Conservation (phyloP, 2,888 invertebrate genomes). For the Altica lythri region DNA sequence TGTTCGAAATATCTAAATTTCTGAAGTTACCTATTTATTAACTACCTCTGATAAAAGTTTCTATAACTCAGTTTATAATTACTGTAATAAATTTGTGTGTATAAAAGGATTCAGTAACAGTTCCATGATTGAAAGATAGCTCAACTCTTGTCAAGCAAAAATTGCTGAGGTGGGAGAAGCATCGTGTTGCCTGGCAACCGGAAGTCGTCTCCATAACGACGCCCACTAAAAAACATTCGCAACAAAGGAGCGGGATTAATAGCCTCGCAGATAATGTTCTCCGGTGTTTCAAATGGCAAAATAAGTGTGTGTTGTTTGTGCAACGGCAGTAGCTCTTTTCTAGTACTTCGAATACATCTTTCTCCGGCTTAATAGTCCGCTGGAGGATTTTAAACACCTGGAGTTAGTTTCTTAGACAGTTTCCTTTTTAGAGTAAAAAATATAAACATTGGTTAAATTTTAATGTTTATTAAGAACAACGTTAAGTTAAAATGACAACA, state of each 20-base stretch:
- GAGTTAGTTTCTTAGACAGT: constrained; percentile 4
- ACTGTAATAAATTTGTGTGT: no score
- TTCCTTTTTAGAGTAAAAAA: no score
- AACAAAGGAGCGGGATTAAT: constrained; percentile 57
- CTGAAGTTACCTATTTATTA: no score
- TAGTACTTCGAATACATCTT: constrained; percentile 6
- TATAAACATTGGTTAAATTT: no score
- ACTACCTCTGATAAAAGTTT: no score
- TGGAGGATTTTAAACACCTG: constrained; percentile 18
- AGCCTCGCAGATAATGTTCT: constrained; percentile 56
- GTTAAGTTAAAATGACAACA: no score
- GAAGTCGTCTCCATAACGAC: constrained; percentile 56
- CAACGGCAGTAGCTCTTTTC: constrained; percentile 25
- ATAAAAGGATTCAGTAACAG: no score
- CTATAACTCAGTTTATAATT: no score
- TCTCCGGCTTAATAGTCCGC: constrained; percentile 13
- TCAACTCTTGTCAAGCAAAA: constrained; percentile 13
- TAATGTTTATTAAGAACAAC: no score
- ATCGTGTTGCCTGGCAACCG: constrained; percentile 54
- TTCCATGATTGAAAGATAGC: neutral
- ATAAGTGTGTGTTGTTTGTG: constrained; percentile 49
- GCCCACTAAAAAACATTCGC: constrained; percentile 57
- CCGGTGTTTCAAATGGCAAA: constrained; percentile 55
- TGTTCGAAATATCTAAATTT: no score
- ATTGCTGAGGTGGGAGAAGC: constrained; percentile 43